Conservation (phyloP, 2,888 invertebrate species). For the Polydrusus tereticollis region DNA sequence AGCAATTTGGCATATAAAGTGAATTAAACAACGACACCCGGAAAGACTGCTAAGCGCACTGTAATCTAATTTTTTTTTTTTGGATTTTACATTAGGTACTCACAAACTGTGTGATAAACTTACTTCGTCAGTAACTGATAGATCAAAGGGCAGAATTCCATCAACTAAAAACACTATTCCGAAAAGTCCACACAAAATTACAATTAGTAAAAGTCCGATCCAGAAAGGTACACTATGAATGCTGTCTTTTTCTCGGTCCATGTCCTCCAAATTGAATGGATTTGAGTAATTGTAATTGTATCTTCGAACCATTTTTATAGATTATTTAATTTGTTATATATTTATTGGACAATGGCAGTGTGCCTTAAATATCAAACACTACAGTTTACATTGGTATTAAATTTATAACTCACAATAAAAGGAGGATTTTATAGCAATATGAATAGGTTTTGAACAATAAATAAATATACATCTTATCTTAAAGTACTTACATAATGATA, state of each 20-base stretch:
- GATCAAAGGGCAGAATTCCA: conserved; percentile 21
- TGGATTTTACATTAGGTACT: too few species aligned
- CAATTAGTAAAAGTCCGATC: conserved; percentile 19
- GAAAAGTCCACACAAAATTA: conserved; percentile 13
- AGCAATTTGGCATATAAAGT: too few species aligned
- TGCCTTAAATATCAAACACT: neutral
- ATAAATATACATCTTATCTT: neutral
- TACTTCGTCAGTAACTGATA: conserved; percentile 25
- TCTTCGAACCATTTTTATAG: conserved; percentile 4
- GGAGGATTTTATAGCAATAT: too few species aligned
- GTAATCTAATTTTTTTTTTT: too few species aligned
- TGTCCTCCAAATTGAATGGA: conserved; percentile 28
- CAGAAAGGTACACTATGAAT: conserved; percentile 33
- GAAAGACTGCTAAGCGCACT: too few species aligned
- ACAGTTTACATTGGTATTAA: neutral
- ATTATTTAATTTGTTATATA: neutral
- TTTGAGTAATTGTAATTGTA: conserved; percentile 20
- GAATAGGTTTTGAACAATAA: too few species aligned
- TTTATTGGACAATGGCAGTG: neutral
- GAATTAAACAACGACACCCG: too few species aligned
- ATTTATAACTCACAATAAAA: too few species aligned
- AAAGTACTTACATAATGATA: neutral
- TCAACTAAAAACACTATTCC: conserved; percentile 27
- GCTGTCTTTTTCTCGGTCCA: conserved; percentile 27
- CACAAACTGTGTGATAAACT: neutral